Conservation (phyloP, 2,113 vertebrate species). For the Phylloscopus whistleri region DNA sequence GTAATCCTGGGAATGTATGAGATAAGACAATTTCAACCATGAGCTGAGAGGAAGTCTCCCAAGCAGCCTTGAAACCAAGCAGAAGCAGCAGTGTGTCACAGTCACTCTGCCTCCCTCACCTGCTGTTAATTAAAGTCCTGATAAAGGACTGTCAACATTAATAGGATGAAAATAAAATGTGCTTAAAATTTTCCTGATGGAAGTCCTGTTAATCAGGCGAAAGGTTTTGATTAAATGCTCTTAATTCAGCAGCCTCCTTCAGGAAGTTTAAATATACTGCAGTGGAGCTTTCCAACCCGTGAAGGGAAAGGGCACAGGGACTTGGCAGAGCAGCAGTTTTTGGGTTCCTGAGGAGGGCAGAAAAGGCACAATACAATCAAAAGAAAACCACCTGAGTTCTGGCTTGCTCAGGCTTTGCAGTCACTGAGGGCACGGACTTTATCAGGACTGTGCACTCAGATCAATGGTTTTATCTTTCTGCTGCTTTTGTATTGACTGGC, state of each 20-base stretch:
- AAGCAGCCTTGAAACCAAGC: constrained; percentile 62
- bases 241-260: constrained; percentile 8
- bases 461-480: not conserved
- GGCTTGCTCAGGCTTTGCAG: not conserved
- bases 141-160: constrained; percentile 69
- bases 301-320: not conserved
- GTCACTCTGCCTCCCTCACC: constrained; percentile 44
- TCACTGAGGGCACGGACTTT: not conserved
- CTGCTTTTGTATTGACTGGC: not conserved
- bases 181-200: constrained; percentile 60
- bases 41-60: constrained; percentile 43
- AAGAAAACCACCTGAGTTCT: not conserved
- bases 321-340: not conserved
- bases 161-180: constrained; percentile 59
- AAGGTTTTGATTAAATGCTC: constrained; percentile 8
- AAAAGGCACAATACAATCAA: not conserved
- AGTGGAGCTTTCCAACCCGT: not conserved
- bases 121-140: constrained; percentile 67
- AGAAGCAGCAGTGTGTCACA: constrained; percentile 50
- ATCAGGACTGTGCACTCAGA: not conserved
- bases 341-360: not conserved
- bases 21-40: constrained; percentile 66
- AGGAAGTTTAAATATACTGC: not conserved
- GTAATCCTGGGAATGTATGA: constrained; percentile 56
- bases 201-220: constrained; percentile 66